Percentiles rank a stretch among this genome's conserved stretches.
Evolutionary conservation across 2,113 vertebrate species (phyloP).

Genomic region (Phrynosoma blainvillii): DNA sequence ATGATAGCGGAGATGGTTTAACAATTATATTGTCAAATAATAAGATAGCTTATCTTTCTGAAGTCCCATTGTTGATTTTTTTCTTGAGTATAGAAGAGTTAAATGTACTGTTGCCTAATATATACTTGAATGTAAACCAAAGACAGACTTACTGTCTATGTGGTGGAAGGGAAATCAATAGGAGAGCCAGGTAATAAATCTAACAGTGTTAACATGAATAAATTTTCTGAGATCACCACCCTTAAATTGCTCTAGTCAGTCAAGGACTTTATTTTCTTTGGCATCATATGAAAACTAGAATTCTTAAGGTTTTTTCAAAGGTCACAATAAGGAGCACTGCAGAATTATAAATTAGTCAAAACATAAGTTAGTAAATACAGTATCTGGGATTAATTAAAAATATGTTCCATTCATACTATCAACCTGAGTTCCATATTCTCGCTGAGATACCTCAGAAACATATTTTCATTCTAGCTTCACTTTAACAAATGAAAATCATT

Average conservation of each 20-base stretch:
- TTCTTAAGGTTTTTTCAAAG: background rate
- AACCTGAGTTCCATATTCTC: too few relatives aligned
- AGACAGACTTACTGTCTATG: background rate
- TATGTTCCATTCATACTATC: too few relatives aligned
- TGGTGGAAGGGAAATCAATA: background rate
- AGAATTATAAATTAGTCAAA: background rate
- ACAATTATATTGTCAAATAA: background rate
- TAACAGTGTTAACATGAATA: background rate
- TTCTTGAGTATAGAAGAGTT: background rate
- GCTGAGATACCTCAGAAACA: too few relatives aligned
- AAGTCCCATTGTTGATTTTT: background rate
- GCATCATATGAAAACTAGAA: background rate
- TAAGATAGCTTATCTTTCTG: background rate
- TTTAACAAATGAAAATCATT: too few relatives aligned
- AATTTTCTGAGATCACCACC: background rate
- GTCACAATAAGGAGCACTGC: background rate
- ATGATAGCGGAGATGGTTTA: background rate
- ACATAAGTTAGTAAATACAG: background rate
- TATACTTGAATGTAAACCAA: background rate
- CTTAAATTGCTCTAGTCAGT: background rate
- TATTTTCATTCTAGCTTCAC: too few relatives aligned
- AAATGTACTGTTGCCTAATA: background rate
- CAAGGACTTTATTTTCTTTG: background rate
- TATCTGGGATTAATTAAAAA: background rate
- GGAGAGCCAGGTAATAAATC: background rate